Percentiles rank a stretch among this genome's conserved stretches.
Conservation (phyloP, 1,140 invertebrate genomes). For the Drosophila aff. region DNA sequence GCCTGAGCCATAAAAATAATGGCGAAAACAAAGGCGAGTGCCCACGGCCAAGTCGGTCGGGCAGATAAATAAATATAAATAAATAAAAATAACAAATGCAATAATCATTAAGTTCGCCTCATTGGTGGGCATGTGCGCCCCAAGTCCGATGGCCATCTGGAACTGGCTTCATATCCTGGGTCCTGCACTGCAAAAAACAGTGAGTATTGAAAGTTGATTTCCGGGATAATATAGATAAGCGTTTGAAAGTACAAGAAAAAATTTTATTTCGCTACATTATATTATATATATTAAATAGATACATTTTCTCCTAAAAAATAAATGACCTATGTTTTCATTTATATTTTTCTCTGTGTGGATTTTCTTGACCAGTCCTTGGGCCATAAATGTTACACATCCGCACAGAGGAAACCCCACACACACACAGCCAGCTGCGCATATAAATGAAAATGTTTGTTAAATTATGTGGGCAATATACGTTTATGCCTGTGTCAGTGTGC, state of each 20-base stretch:
- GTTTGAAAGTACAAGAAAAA: too few species aligned
- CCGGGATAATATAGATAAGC: neutral
- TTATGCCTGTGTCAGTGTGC: constrained; percentile 58
- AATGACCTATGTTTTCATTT: neutral
- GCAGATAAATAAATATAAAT: constrained; percentile 73
- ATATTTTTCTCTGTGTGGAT: neutral
- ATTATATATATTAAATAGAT: neutral
- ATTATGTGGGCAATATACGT: constrained; percentile 72
- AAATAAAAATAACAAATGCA: constrained; percentile 74
- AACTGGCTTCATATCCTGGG: constrained; percentile 4
- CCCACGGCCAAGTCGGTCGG: constrained; percentile 39
- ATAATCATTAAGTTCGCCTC: constrained; percentile 76
- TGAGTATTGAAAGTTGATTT: neutral
- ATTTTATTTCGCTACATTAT: too few species aligned
- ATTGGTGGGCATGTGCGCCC: constrained; percentile 55
- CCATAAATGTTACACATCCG: constrained; percentile 56
- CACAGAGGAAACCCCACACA: constrained; percentile 18
- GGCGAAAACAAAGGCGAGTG: constrained; percentile 43
- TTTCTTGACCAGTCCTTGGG: constrained; percentile 44
- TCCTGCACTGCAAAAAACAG: neutral
- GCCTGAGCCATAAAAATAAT: constrained; percentile 57
- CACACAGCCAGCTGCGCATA: constrained; percentile 31
- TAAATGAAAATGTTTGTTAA: constrained; percentile 74
- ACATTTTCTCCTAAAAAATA: neutral
- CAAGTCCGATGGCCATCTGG: constrained; percentile 25